A percentile compares a stretch with the other conserved stretches of the same genome.
These are phyloP conservation scores for Gallinago media DNA, from an alignment of 2,113 vertebrate species.

Conservation along the genomic window DNA sequence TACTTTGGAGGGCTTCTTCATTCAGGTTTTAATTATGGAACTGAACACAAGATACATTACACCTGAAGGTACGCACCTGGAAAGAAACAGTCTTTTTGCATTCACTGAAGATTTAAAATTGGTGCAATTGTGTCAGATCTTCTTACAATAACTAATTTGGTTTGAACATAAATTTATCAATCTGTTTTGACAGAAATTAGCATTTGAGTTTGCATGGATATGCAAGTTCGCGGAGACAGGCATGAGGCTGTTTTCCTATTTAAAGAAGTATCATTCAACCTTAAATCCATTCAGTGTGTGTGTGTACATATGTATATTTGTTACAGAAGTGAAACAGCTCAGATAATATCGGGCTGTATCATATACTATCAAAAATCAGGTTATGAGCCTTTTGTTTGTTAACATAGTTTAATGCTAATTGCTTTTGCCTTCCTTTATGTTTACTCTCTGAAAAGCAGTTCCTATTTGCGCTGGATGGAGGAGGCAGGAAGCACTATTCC, in stretches of 20 bases:
- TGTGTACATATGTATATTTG: not conserved
- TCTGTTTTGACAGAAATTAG: not conserved
- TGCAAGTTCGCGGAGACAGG: constrained; percentile 12
- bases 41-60: not conserved
- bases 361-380: not conserved
- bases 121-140: not conserved
- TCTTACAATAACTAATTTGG: not conserved
- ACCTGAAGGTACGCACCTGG: not conserved
- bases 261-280: constrained; percentile 25
- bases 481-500: constrained; percentile 6
- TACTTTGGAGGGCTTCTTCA: constrained; percentile 38
- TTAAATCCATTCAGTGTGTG: constrained; percentile 21
- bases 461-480: constrained; percentile 31
- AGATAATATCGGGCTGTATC: not conserved
- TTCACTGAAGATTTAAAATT: not conserved
- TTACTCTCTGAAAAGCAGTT: constrained; percentile 24
- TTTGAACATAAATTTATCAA: not conserved
- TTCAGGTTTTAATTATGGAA: constrained; percentile 64
- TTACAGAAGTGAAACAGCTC: not conserved
- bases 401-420: constrained; percentile 44
- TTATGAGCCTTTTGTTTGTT: not conserved
- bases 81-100: not conserved
- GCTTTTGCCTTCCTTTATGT: constrained; percentile 41
- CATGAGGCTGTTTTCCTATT: constrained; percentile 54
- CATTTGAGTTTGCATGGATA: not conserved